Percentiles rank a stretch among this genome's conserved stretches.
phyloP scores from a whole-genome alignment of 2,888 invertebrate genomes.

The Carabus problematicus region DNA sequence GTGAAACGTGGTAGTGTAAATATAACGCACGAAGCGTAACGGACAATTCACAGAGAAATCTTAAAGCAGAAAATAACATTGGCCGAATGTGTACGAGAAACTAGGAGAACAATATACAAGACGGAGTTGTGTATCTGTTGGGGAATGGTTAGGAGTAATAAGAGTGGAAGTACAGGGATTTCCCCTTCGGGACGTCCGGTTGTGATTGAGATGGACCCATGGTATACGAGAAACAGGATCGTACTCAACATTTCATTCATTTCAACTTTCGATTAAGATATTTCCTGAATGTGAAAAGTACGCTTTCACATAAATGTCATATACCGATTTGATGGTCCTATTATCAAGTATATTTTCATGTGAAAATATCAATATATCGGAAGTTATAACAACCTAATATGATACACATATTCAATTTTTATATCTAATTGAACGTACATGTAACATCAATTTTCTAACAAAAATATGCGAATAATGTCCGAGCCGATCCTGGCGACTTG shows the following conservation, averaged over 20 bases:
- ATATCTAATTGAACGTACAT: not conserved
- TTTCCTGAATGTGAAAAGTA: too few species aligned
- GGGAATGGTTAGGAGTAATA: constrained; percentile 4
- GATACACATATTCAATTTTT: not conserved
- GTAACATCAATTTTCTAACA: not conserved
- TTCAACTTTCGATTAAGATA: too few species aligned
- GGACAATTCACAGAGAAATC: not conserved
- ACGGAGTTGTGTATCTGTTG: not conserved
- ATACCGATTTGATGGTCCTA: too few species aligned
- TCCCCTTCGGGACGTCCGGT: constrained; percentile 30
- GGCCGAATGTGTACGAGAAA: constrained; percentile 7
- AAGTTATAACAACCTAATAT: not conserved
- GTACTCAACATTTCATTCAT: constrained; percentile 6
- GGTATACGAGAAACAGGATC: constrained; percentile 1
- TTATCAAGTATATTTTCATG: not conserved
- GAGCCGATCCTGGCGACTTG: too few species aligned
- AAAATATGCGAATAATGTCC: not conserved
- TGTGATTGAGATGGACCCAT: constrained; percentile 38
- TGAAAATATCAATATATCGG: not conserved
- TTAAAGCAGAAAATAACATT: not conserved
- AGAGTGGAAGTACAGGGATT: constrained; percentile 5
- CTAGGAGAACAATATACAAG: not conserved
- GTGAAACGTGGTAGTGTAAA: not conserved
- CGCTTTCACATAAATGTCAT: too few species aligned
- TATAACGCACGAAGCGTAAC: not conserved